Percentiles rank a stretch among this genome's conserved stretches.
Evolutionary conservation across 2,888 invertebrate species (phyloP).

Genomic region (Machimus rusticus): DNA sequence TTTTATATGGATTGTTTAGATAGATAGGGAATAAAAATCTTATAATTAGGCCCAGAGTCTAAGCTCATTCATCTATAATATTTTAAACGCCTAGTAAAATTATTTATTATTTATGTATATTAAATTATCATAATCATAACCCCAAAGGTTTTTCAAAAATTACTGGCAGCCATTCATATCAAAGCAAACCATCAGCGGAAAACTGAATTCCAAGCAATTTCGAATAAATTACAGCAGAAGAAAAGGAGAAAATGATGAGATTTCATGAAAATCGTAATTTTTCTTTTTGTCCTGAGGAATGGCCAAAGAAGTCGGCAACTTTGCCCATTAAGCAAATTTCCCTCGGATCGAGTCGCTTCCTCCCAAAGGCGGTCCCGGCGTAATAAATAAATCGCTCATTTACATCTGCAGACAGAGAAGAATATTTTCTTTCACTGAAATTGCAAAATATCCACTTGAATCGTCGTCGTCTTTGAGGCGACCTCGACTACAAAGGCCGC

Average conservation of each 20-base stretch:
- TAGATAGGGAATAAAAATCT: too few relatives aligned
- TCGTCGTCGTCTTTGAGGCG: neutral
- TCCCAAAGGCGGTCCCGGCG: neutral
- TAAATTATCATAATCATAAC: neutral
- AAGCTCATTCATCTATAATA: too few relatives aligned
- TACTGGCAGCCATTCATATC: neutral
- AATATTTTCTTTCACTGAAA: constrained; percentile 10
- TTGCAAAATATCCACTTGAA: constrained; percentile 38
- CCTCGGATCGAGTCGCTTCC: neutral
- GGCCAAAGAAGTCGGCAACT: neutral
- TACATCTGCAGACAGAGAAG: neutral
- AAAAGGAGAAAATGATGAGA: neutral
- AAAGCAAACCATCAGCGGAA: neutral
- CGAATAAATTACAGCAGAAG: neutral
- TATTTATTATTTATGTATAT: neutral
- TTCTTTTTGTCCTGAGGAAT: neutral
- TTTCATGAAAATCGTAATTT: neutral
- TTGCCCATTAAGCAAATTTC: neutral
- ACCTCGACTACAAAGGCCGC: neutral
- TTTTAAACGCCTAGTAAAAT: too few relatives aligned
- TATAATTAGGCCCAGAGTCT: too few relatives aligned
- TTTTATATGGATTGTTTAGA: too few relatives aligned
- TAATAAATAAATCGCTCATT: constrained; percentile 32
- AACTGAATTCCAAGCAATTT: neutral
- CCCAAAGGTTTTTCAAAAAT: neutral